Base-by-base conservation (phyloP, 2,113 vertebrate genomes). In the Ictidomys tridecemlineatus region DNA sequence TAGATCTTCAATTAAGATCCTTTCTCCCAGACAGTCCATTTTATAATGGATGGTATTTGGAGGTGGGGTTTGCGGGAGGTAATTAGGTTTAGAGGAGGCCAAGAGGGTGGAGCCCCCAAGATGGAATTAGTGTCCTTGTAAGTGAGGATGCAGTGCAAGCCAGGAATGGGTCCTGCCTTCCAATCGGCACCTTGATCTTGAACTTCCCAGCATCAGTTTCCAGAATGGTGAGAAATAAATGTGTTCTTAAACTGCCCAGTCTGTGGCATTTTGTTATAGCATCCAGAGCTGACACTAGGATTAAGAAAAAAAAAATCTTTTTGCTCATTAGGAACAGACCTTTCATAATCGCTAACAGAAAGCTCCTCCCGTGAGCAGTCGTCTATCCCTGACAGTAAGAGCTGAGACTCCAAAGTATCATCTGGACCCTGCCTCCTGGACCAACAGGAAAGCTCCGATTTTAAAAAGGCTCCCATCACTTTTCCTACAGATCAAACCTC, bases 261-360 rank as follows among this genome's bases (percentile, higher is more conserved):
- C 96, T 92, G 13, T 42, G 83, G 17, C 30, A 83, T 63, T 83
- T 65, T 67, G n/a, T 76, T 78, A 65, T 0, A 70, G 34, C 65
- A 83, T 14, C n/a, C 28, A 65, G 37, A 58, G 56, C 89, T 84
- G 69, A 84, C n/a, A 80, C 7, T 3, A 37, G 61, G 34, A 91
- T 85, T 45, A 30, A 69, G 53, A 82, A 45, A 45, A 45, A 45
- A 45, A 45, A 45, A 56, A 39, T 0, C 14, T 67, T 87, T 90
- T 65, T 92, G 39, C 28, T 90, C 18, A 70, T 70, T 86, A 93
- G 85, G 37, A 90, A 63, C 32, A 96, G 1, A 70, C 39, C n/a
- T 85, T 69, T 76, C 67, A 76, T 85, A 96, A n/a, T 8, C 51
- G 48, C 65, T 77, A 65, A 82, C 3, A 89, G 28, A 74, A 89